A percentile compares a stretch with the other conserved stretches of the same genome.
Conservation (phyloP, 2,888 invertebrate species). For the Bhutanitis thaidina region DNA sequence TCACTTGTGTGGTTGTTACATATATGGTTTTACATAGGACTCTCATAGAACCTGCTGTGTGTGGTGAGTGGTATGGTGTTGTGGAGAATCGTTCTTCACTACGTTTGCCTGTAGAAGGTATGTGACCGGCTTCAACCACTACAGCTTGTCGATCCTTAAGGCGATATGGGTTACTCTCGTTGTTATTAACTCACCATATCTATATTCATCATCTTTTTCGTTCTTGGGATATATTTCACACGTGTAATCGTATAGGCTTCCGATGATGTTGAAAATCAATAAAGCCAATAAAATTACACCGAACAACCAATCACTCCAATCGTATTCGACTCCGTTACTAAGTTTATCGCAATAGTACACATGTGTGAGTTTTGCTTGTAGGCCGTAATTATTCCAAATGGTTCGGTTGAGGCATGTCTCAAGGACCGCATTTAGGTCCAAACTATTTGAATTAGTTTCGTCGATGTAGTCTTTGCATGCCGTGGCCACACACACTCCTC, state of each 20-base stretch:
- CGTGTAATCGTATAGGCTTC: slow-evolving; percentile 27
- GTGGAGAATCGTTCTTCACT: no score
- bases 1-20: no score
- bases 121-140: no score
- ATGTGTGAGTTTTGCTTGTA: slow-evolving; percentile 27
- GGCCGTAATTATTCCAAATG: slow-evolving; percentile 26
- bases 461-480: slow-evolving; percentile 26
- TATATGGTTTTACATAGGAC: no score
- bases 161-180: no score
- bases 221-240: not conserved
- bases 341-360: slow-evolving; percentile 21
- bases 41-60: no score
- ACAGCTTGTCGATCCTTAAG: no score
- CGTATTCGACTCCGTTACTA: not conserved
- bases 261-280: slow-evolving; percentile 29
- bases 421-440: slow-evolving; percentile 27
- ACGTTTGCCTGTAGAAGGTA: no score
- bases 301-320: slow-evolving; percentile 5
- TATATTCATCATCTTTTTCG: not conserved
- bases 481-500: slow-evolving; percentile 32
- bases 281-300: slow-evolving; percentile 5
- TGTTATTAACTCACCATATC: slow-evolving; percentile 21
- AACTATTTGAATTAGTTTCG: not conserved
- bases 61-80: no score
- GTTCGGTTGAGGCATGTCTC: slow-evolving; percentile 33